phyloP scores from a whole-genome alignment of 2,888 invertebrate genomes.

The Lepeophtheirus nordmannii region DNA sequence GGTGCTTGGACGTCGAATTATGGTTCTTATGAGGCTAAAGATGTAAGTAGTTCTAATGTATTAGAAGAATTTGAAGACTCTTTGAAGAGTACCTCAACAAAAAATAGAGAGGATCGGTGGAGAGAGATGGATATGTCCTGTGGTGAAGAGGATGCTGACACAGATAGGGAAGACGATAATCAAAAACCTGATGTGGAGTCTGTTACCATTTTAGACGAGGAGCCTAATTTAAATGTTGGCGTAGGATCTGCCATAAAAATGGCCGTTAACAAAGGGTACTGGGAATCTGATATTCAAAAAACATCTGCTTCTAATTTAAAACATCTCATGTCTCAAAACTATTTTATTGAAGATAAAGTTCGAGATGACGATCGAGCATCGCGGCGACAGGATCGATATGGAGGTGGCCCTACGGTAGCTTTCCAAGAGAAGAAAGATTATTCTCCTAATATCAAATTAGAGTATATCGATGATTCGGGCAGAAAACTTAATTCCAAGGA shows the following conservation, averaged over 20 bases:
- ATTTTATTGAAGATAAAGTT: slow-evolving; percentile 56
- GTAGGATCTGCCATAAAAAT: slow-evolving; percentile 76
- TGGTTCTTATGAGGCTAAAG: background rate
- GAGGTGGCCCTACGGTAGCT: slow-evolving; percentile 60
- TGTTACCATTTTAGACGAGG: slow-evolving; percentile 62
- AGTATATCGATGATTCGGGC: slow-evolving; percentile 94
- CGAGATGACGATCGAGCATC: slow-evolving; percentile 56
- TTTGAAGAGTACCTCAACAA: background rate
- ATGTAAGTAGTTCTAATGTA: background rate
- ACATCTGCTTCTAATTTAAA: slow-evolving; percentile 55
- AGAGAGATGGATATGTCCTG: slow-evolving; percentile 20
- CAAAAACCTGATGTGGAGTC: slow-evolving; percentile 31
- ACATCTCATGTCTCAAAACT: slow-evolving; percentile 60
- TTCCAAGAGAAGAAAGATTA: slow-evolving; percentile 81
- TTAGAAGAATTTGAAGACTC: slow-evolving; percentile 12
- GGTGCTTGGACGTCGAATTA: slow-evolving; percentile 42
- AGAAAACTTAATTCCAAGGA: slow-evolving; percentile 82
- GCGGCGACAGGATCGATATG: slow-evolving; percentile 51
- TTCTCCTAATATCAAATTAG: slow-evolving; percentile 82
- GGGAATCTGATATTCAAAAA: slow-evolving; percentile 63
- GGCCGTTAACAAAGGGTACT: slow-evolving; percentile 82
- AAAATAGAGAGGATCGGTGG: background rate
- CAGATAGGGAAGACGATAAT: slow-evolving; percentile 33
- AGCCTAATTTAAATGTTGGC: slow-evolving; percentile 79
- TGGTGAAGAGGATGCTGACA: slow-evolving; percentile 25